Evolutionary conservation across 2,888 invertebrate species (phyloP).

Genomic region (Cephonodes hylas): DNA sequence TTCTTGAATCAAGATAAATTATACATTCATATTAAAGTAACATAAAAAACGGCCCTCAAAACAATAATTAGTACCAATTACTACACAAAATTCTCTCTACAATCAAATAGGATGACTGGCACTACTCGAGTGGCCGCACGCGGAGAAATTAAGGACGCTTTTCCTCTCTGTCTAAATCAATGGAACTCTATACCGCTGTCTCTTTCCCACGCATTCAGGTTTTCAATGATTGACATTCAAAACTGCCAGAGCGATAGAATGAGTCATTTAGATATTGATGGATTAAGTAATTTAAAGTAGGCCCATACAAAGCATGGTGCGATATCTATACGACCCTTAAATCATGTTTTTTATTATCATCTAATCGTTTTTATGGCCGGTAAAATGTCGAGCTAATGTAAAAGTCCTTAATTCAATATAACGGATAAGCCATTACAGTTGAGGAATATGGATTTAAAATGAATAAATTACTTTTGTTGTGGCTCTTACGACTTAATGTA

Average conservation of each 20-base stretch:
- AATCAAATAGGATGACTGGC: conserved; percentile 79
- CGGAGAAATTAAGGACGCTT: conserved; percentile 58
- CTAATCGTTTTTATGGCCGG: conserved; percentile 8
- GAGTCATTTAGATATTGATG: conserved; percentile 31
- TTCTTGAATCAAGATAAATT: background rate
- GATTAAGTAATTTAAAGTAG: conserved; percentile 2
- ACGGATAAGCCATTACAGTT: background rate
- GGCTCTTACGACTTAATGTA: background rate
- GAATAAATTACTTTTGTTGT: background rate
- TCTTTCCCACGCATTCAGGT: conserved; percentile 35
- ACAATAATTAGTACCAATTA: conserved; percentile 78
- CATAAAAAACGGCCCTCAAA: conserved; percentile 59
- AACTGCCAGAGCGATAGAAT: conserved; percentile 42
- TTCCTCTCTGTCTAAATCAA: conserved; percentile 44
- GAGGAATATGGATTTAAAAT: background rate
- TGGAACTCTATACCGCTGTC: conserved; percentile 36
- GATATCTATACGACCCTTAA: conserved; percentile 6
- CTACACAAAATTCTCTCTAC: conserved; percentile 65
- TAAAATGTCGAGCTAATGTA: conserved; percentile 5
- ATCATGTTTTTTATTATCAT: conserved; percentile 5
- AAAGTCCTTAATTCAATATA: conserved; percentile 7
- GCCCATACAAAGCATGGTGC: background rate
- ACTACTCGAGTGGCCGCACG: conserved; percentile 72
- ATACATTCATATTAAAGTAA: conserved; percentile 36
- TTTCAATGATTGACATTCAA: conserved; percentile 48